Percentiles rank a stretch among this genome's conserved stretches.
Conservation (phyloP, 1,140 invertebrate genomes). For the Vollenhovia emeryi region DNA sequence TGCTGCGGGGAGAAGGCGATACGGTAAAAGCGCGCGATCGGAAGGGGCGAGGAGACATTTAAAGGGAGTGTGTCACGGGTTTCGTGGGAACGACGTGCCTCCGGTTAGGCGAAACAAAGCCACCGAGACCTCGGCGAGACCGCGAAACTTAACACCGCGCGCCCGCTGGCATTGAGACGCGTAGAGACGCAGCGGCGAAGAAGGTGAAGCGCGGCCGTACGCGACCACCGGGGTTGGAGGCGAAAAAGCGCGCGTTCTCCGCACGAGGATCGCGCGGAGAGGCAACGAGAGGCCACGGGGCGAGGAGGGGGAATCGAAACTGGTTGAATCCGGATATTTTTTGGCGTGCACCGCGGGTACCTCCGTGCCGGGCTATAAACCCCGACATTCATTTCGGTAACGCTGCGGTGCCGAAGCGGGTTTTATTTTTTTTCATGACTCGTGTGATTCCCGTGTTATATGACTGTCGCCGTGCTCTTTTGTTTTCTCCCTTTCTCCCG, state of each 20-base stretch:
- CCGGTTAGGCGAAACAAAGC: constrained; percentile 76
- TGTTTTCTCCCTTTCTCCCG: background rate
- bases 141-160: constrained; percentile 79
- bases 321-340: constrained; percentile 45
- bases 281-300: background rate
- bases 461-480: background rate
- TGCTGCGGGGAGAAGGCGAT: background rate
- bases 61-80: constrained; percentile 53
- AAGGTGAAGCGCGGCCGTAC: constrained; percentile 1
- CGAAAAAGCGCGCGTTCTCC: constrained; percentile 10
- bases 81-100: constrained; percentile 72
- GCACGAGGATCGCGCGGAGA: background rate
- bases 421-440: constrained; percentile 23
- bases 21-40: constrained; percentile 8
- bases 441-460: background rate
- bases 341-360: background rate
- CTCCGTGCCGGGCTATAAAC: background rate
- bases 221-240: constrained; percentile 28
- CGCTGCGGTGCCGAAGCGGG: constrained; percentile 11
- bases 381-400: constrained; percentile 17
- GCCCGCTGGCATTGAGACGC: constrained; percentile 70
- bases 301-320: background rate
- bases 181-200: constrained; percentile 53
- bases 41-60: constrained; percentile 31
- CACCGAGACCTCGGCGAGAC: constrained; percentile 74